phyloP scores from a whole-genome alignment of 2,113 vertebrate genomes.

The Campylorhamphus procurvoides region DNA sequence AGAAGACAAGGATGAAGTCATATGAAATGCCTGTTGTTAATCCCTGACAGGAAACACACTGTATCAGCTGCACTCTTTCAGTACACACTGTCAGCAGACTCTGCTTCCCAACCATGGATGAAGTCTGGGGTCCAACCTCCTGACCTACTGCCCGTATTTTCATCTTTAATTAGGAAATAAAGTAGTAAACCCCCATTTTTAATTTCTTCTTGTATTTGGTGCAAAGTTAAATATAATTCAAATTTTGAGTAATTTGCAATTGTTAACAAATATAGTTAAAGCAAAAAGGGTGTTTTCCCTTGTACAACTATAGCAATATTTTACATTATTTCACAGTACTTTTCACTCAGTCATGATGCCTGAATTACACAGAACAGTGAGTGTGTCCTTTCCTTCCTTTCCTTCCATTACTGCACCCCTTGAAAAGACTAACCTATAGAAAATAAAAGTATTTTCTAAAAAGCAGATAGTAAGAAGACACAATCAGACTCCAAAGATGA shows the following conservation, averaged over 20 bases:
- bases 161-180: neutral
- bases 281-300: neutral
- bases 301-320: neutral
- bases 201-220: neutral
- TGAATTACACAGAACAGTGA: neutral
- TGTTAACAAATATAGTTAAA: neutral
- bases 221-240: neutral
- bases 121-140: neutral
- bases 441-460: neutral
- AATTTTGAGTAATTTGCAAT: neutral
- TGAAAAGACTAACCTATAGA: neutral
- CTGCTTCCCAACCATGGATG: neutral
- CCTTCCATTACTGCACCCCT: neutral
- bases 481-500: neutral
- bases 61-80: neutral
- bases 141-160: neutral
- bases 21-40: neutral
- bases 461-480: neutral
- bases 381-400: neutral
- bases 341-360: neutral
- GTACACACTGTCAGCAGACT: neutral
- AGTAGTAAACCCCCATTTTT: neutral
- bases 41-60: neutral
- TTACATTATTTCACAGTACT: neutral
- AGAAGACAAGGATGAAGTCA: neutral